A percentile compares a stretch with the other conserved stretches of the same genome.
phyloP scores from a whole-genome alignment of 2,113 vertebrate species.

The Brachyhypopomus occidentalis region DNA sequence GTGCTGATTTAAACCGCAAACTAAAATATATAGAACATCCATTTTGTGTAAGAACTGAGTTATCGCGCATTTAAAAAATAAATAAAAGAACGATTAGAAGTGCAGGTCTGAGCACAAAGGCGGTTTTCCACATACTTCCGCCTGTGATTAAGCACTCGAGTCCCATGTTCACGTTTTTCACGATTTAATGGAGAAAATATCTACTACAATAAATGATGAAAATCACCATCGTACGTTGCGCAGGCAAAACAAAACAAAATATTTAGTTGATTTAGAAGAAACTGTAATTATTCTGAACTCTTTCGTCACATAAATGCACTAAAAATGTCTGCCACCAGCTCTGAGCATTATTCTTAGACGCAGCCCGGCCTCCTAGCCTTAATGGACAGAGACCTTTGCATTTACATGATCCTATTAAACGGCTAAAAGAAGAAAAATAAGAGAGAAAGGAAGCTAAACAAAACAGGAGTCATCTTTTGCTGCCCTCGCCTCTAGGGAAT shows the following conservation, averaged over 20 bases:
- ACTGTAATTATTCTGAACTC: background rate
- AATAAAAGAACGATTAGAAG: background rate
- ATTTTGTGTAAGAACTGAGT: no score
- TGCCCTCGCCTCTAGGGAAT: constrained; percentile 33
- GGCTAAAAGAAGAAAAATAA: constrained; percentile 30
- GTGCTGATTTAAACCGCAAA: no score
- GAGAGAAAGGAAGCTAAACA: constrained; percentile 13
- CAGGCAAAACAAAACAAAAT: background rate
- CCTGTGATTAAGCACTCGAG: no score
- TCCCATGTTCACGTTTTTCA: no score
- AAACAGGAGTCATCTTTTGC: constrained; percentile 41
- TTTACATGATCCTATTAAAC: constrained; percentile 44
- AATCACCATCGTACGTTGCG: no score
- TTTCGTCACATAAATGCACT: constrained; percentile 1
- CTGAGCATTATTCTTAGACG: constrained; percentile 1
- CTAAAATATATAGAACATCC: no score
- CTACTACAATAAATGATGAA: no score
- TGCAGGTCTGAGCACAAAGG: no score
- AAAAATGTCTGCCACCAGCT: constrained; percentile 10
- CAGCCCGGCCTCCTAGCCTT: constrained; percentile 30
- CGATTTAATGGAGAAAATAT: no score
- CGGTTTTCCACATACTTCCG: background rate
- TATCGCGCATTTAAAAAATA: background rate
- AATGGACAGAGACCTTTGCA: constrained; percentile 45
- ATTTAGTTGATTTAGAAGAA: background rate